Base-by-base conservation (phyloP, 2,888 invertebrate species). In the Ophion slaviceki region DNA sequence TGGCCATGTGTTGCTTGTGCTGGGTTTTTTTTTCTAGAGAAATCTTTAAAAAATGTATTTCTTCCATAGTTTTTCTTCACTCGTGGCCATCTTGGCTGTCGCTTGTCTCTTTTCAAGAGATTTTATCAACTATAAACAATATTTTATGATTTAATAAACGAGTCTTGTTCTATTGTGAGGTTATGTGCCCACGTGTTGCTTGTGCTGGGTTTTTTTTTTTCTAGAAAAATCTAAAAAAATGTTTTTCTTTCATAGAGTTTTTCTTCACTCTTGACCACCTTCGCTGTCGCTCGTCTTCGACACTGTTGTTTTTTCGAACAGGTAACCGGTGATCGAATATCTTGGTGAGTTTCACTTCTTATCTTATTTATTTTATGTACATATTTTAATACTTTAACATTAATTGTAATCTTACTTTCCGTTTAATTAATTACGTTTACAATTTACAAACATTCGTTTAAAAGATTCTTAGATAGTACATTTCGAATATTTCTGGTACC, bases 241-340 rank as follows among this genome's bases (percentile, higher is more conserved):
- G 45, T 68, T 68, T 67, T 67, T 67, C 24, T 45, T 68, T 68
- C 68, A 68, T 68, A 68, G 40, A 68, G 40, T n/a, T 45, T 68
- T 68, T 17, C 45, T 68, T 68, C 24, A 68, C 68, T 68, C n/a
- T 68, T 45, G 45, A 68, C 24, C 68, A 68, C 68, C 68, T 68
- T 45, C 24, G 45, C 20, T 40, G 20, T 45, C 68, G n/a, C 45
- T 68, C 11, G 47, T n/a, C 68, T 47, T 40, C 68, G 68, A 40
- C n/a, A 47, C 68, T 40, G 20, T 45, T 28, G 47, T 40, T 66
- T 66, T n/a, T 24, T 66, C 66, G 66, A 61, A 61, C 20, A 61
- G 24, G 24, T 61, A 61, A 24, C 61, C 20, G 24, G 24, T 64
- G 64, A 68, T 68, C 68, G 45, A 68, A 68, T 68, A 68, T 68